Base-by-base conservation (phyloP, 2,888 invertebrate species). In the Trachelus iudaicus region DNA sequence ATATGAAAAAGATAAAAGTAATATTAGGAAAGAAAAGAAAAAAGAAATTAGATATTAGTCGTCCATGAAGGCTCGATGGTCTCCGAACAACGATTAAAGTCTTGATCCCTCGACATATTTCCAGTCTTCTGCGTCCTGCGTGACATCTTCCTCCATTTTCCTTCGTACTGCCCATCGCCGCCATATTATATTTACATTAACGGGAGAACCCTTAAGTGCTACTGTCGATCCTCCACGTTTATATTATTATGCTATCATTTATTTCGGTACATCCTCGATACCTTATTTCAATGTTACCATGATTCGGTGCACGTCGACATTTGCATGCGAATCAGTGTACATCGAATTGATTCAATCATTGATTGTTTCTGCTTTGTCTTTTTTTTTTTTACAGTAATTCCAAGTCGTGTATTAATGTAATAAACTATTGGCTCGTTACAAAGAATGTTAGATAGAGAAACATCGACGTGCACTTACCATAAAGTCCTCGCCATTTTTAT, bases 101-200 rank as follows among this genome's bases (percentile, higher is more conserved):
- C 40, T 56, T 56, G 40, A 56, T 56, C 40, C 40, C 40, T 56
- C 40, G 40, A 56, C 40, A 56, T 56, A 56, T 56, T 56, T 56
- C 40, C 40, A 56, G 40, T 56, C 40, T 56, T 56, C 40, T 23
- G 40, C 40, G 40, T 56, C 23, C 40, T 56, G 40, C 40, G 40
- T 56, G 40, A 56, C 40, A 56, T 56, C 40, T 6, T 56, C 23
- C 40, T 56, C 40, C 23, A 56, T 56, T 56, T 56, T 56, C 40
- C 23, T 56, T 56, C 40, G 40, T 56, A 56, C 40, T 56, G 40
- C 6, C 40, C 40, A 23, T 56, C 23, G 40, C 23, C 40, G 40
- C 2, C 40, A 56, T 74, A 33, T 76, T 77, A 71, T 77, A 77
- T 77, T 35, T 77, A 77, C 77, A 77, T 75, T 75, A 77, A 56